A percentile compares a stretch with the other conserved stretches of the same genome.
phyloP scores from a whole-genome alignment of 2,888 invertebrate genomes.

The Leptothorax acervorum region DNA sequence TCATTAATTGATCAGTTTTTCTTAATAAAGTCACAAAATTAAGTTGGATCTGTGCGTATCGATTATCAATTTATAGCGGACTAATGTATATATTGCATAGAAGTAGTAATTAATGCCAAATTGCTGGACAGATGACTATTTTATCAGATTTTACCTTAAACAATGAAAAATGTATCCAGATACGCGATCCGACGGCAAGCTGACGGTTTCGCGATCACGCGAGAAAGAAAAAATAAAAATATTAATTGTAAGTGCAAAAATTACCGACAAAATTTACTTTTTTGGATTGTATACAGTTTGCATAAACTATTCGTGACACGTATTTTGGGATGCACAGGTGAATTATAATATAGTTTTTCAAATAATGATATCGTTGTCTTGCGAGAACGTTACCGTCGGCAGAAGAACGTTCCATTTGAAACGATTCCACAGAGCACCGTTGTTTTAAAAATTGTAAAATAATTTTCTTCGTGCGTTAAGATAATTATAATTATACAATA shows the following conservation, averaged over 20 bases:
- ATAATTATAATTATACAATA: not conserved
- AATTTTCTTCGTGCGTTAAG: not conserved
- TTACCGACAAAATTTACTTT: slow-evolving; percentile 19
- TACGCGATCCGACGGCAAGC: slow-evolving; percentile 40
- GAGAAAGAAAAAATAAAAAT: slow-evolving; percentile 16
- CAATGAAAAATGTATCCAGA: not conserved
- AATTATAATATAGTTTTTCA: slow-evolving; percentile 10
- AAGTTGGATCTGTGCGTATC: not conserved
- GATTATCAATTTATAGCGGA: not conserved
- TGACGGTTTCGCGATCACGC: not conserved
- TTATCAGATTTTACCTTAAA: slow-evolving; percentile 7
- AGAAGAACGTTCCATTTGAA: not conserved
- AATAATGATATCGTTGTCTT: not conserved
- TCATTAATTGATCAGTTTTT: not conserved
- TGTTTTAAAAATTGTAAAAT: not conserved
- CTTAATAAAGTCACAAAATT: not conserved
- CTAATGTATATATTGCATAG: not conserved
- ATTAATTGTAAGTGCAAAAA: not conserved
- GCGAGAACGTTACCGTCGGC: slow-evolving; percentile 36
- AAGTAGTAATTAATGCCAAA: not conserved
- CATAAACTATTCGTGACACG: not conserved
- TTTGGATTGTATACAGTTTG: not conserved
- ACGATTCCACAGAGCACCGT: not conserved
- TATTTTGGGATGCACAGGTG: not conserved
- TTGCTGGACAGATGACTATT: not conserved